phyloP scores from a whole-genome alignment of 2,797 vertebrate genomes.

The Gila robusta region DNA sequence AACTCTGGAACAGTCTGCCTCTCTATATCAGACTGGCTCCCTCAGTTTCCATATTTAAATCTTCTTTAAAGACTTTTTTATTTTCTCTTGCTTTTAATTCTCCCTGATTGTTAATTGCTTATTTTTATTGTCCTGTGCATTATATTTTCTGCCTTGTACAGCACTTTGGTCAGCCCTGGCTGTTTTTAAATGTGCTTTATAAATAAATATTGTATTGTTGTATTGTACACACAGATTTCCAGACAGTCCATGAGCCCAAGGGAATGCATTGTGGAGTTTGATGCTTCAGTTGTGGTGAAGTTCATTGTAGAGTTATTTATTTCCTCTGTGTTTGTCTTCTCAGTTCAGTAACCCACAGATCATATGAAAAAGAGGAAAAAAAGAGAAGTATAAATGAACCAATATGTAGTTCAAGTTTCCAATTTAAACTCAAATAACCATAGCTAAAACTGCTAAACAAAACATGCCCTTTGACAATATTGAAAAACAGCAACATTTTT shows the following conservation, averaged over 20 bases:
- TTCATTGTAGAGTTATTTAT: not conserved
- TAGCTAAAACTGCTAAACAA: not conserved
- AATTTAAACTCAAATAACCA: not conserved
- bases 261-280: not conserved
- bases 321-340: not conserved
- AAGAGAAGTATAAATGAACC: not conserved
- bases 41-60: too few species aligned
- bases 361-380: too few species aligned
- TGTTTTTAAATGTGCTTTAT: too few species aligned
- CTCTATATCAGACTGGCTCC: too few species aligned
- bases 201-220: too few species aligned
- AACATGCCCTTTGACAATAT: not conserved
- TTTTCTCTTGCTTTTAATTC: too few species aligned
- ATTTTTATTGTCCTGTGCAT: too few species aligned
- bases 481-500: not conserved
- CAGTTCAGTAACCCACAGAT: not conserved
- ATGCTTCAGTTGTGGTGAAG: not conserved
- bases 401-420: not conserved
- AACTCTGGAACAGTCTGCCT: too few species aligned
- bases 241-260: fast-evolving
- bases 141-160: too few species aligned
- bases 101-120: too few species aligned
- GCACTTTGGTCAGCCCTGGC: too few species aligned
- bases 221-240: not conserved
- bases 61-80: too few species aligned